Evolutionary conservation across 30 jellyfish, hydroid and myxozoan species (phyloP), one percentile per base, ranked within the genome.

Genomic region (Morbakka virulenta): DNA sequence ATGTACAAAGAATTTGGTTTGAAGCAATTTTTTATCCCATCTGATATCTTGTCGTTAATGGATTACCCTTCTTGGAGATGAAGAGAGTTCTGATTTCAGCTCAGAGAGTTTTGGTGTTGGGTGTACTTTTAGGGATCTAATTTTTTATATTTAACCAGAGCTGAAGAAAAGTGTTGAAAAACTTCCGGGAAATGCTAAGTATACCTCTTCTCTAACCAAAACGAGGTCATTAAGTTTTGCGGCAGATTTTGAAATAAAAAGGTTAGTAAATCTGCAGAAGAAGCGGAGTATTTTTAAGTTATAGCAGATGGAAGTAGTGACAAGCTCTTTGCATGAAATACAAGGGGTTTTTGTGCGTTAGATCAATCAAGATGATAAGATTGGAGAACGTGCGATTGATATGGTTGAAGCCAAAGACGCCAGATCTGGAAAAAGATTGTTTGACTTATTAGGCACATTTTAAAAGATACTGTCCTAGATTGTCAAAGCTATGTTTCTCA

Each of bases 381-480:
- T 67, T 20, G 79, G 35, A 67, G 79, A 67, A 28, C 67, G 21
- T 20, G 79, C 79, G 27, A 67, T 67, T 30, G 67, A 35, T 32
- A 6, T 67, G 32, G 79, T 67, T 29, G 69, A 67, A 67, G 79
- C 69, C 21, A 32, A 67, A 28, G 79, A 67, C 74, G n/a, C n/a
- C n/a, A 67, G 67, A 67, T 22, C 69, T 67, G 79, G 67, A 67
- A 67, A 67, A 28, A 66, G 64, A 29, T 67, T 32, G 13, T 33
- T 21, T 31, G 35, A 67, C 13, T 33, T n/a, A n/a, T n/a, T n/a
- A n/a, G n/a, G n/a, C n/a, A n/a, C n/a, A n/a, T n/a, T n/a, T n/a
- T n/a, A n/a, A 67, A n/a, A 30, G 64, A 67, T 21, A 36, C n/a
- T n/a, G n/a, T n/a, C n/a, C n/a, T n/a, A n/a, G 20, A 22, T n/a